Evolutionary conservation across 1,140 invertebrate genomes (phyloP), one percentile per base, ranked within the genome.

Genomic region (Argopecten irradians): DNA sequence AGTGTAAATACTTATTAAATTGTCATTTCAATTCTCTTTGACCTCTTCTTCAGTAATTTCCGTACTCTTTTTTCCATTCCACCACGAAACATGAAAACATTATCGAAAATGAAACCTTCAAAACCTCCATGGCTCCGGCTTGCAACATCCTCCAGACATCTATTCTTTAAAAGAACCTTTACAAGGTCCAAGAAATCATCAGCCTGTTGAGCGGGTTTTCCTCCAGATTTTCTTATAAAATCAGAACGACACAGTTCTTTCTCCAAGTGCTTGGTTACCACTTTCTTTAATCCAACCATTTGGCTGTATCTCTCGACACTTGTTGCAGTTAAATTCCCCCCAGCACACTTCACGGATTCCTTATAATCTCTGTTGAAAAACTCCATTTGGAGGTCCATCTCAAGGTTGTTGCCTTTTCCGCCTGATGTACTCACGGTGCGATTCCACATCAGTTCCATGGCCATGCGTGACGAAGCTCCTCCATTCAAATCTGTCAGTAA

Each of bases 401-500:
- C 71, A 28, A 86, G 85, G 71, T 90, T 91, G 34, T 86, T 87
- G 28, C 86, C 84, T 28, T 7, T 22, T 28, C 89, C 89, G 14
- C 91, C 91, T 33, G 13, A 41, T 22, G 87, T 32, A 89, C 89
- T 90, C 0, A 90, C 89, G 35, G 91, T 90, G 34, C 89, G 87
- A 34, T 91, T 88, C 89, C 89, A 91, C n/a, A 89, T 88, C 41
- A 90, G 34, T 19, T 88, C 82, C 19, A 87, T 34, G 39, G 34
- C 19, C 22, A 89, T 16, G 82, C 84, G 82, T n/a, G 86, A 35
- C 28, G 87, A 86, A n/a, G 55, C 32, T 43, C 46, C 87, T 28
- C 90, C 90, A 84, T 82, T 85, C 1, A 90, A 41, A 35, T 41
- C 85, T n/a, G 55, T 22, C 35, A 89, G 55, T 33, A 89, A 19